Evolutionary conservation across 2,113 vertebrate species (phyloP).

Genomic region (Pomatostomus ruficeps): DNA sequence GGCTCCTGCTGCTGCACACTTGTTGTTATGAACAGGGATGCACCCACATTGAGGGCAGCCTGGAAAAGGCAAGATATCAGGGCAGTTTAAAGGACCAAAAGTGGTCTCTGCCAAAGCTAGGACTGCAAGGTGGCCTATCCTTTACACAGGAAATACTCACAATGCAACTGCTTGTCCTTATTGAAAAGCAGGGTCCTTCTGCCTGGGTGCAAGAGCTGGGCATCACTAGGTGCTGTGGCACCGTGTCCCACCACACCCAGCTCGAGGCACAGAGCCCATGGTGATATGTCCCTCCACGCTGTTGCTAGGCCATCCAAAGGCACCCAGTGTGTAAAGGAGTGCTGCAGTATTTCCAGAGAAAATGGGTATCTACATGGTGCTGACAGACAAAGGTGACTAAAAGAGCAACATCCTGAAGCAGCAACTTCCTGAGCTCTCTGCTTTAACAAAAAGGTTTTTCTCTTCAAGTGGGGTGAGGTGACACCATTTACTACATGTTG

Average conservation of each 20-base stretch:
- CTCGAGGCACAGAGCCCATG: background rate
- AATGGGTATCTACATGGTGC: rapidly evolving
- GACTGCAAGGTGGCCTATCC: background rate
- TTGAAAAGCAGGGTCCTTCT: background rate
- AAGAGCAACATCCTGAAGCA: background rate
- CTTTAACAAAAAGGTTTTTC: background rate
- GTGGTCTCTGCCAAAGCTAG: background rate
- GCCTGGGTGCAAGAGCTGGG: background rate
- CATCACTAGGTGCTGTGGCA: background rate
- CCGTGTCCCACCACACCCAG: rapidly evolving
- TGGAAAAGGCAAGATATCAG: background rate
- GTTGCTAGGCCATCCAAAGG: background rate
- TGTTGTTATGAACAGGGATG: rapidly evolving
- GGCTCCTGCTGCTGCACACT: background rate
- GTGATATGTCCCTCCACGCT: background rate
- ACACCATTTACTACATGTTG: background rate
- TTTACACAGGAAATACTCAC: background rate
- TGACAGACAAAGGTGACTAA: background rate
- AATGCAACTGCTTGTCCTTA: background rate
- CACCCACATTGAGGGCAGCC: background rate
- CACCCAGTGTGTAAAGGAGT: background rate
- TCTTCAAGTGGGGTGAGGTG: background rate
- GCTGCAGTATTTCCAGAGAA: background rate
- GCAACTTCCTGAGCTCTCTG: background rate
- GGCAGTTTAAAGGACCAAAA: background rate